Evolutionary conservation across 2,888 invertebrate genomes (phyloP).

Genomic region (Suillia variegata): DNA sequence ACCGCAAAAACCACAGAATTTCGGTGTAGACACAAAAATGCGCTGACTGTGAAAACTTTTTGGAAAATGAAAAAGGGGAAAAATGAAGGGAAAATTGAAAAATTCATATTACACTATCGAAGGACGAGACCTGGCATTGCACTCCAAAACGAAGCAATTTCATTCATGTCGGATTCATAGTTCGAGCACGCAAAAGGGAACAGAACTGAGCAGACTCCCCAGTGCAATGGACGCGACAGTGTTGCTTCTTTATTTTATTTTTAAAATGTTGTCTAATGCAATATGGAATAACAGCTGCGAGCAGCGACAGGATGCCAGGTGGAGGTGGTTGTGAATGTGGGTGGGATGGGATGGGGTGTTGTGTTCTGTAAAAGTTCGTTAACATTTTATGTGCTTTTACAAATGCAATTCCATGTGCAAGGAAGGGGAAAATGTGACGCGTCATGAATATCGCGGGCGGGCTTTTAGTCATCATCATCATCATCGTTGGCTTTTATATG

Average conservation of each 20-base stretch:
- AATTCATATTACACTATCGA: neutral
- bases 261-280: neutral
- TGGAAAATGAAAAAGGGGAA: neutral
- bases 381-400: too few species aligned
- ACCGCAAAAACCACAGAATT: neutral
- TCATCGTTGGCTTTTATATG: too few species aligned
- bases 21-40: neutral
- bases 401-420: too few species aligned
- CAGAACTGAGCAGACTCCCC: neutral
- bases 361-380: neutral
- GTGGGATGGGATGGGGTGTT: neutral
- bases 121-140: neutral
- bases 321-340: neutral
- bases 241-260: neutral
- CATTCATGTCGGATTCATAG: too few species aligned
- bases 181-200: neutral
- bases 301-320: neutral
- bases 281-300: neutral
- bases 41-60: too few species aligned
- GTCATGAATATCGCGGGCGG: too few species aligned
- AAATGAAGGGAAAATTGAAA: neutral
- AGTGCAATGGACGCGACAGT: slow-evolving; percentile 2
- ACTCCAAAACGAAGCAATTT: neutral
- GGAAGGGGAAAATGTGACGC: too few species aligned
- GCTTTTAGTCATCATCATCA: too few species aligned